These are phyloP conservation scores for Formica exsecta DNA, from an alignment of 1,140 invertebrate species.

Conservation along the genomic window DNA sequence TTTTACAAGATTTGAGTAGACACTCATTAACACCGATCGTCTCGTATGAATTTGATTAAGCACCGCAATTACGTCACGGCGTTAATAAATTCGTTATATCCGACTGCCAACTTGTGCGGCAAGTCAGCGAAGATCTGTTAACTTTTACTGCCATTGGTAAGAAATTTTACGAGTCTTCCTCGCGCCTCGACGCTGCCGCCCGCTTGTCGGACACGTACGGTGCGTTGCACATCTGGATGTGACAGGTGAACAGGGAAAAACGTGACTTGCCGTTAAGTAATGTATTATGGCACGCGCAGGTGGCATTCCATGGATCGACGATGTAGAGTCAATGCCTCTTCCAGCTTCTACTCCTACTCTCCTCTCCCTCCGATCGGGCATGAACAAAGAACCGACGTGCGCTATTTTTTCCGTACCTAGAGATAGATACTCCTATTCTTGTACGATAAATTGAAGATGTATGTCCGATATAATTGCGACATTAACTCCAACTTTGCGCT, in stretches of 20 bases:
- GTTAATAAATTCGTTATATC: conserved; percentile 14
- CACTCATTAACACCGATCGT: background rate
- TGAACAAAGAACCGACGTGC: conserved; percentile 30
- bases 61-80: background rate
- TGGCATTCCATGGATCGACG: conserved; percentile 39
- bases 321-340: conserved; percentile 20
- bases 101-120: background rate
- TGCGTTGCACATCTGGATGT: conserved; percentile 49
- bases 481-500: background rate
- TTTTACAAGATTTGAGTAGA: no score
- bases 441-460: background rate
- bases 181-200: background rate
- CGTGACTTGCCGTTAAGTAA: conserved; percentile 69
- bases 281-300: conserved; percentile 63
- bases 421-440: conserved; percentile 23
- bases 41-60: background rate
- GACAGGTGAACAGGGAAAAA: conserved; percentile 56
- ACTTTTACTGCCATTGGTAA: conserved; percentile 46
- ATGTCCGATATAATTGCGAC: conserved; percentile 18
- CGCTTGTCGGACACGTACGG: conserved; percentile 50
- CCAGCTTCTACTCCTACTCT: background rate
- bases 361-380: background rate
- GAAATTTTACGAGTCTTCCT: conserved; percentile 45
- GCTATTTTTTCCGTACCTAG: background rate
- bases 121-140: conserved; percentile 28